phyloP scores from a whole-genome alignment of 92 coral and sea anemone genomes.

The Porites rus region DNA sequence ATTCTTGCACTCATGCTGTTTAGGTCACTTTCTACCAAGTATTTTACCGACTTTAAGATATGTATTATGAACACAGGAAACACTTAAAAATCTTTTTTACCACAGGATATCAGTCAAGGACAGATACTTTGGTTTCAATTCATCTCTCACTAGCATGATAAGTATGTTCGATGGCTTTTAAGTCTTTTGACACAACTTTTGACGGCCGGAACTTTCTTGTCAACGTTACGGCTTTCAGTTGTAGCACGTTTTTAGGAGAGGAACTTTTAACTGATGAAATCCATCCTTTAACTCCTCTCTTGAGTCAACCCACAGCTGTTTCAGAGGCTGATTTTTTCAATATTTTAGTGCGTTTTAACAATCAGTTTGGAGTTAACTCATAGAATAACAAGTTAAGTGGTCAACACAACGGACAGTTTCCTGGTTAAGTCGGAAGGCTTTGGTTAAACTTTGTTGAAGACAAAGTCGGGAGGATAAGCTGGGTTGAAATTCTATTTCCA shows the following conservation, averaged over 20 bases:
- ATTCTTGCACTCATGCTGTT: too few relatives aligned
- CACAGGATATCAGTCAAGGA: slow-evolving; percentile 15
- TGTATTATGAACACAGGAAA: slow-evolving; percentile 25
- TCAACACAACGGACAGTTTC: too few relatives aligned
- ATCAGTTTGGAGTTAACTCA: neutral
- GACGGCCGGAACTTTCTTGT: slow-evolving; percentile 31
- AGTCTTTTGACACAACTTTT: slow-evolving; percentile 13
- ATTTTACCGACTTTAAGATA: neutral
- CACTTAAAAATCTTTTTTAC: slow-evolving; percentile 13
- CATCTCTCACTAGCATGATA: slow-evolving; percentile 25
- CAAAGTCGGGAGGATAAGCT: too few relatives aligned
- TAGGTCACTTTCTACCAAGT: neutral
- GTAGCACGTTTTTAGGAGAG: neutral
- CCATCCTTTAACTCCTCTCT: neutral
- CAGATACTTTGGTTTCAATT: slow-evolving; percentile 17
- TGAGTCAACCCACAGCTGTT: neutral
- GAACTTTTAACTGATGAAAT: neutral
- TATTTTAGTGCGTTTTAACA: neutral
- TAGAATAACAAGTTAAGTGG: too few relatives aligned
- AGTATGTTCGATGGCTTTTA: slow-evolving; percentile 21
- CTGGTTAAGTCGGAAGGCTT: too few relatives aligned
- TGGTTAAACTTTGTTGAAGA: too few relatives aligned
- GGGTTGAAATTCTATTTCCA: too few relatives aligned
- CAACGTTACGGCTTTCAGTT: neutral
- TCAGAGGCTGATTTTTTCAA: neutral